These are phyloP conservation scores for Pogonognathellus flavescens DNA, from an alignment of 1,140 invertebrate genomes.

Conservation along the genomic window DNA sequence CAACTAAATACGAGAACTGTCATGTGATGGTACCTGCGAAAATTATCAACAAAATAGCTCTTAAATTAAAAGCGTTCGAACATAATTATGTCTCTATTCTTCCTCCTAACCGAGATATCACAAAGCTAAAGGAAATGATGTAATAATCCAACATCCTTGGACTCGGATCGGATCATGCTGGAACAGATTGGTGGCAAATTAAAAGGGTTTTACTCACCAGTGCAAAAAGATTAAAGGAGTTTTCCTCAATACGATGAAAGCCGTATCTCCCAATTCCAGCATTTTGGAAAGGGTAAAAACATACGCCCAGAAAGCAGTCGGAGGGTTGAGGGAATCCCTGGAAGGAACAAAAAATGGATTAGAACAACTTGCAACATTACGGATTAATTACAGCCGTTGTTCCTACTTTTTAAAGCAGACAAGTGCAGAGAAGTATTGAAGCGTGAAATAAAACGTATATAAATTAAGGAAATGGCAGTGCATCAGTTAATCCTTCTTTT, in stretches of 20 bases:
- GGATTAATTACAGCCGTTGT: not conserved
- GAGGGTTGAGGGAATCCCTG: conserved; percentile 60
- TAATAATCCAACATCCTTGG: not conserved
- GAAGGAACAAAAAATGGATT: conserved; percentile 10
- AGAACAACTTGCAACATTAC: not conserved
- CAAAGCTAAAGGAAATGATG: not conserved
- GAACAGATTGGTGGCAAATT: conserved; percentile 25
- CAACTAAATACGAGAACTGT: conserved; percentile 63
- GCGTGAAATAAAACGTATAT: no score
- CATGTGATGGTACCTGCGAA: conserved; percentile 63
- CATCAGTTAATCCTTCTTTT: no score
- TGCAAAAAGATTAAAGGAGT: conserved; percentile 64
- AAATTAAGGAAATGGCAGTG: no score
- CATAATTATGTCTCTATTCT: no score
- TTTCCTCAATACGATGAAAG: conserved; percentile 63
- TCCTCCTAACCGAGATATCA: no score
- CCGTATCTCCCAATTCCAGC: conserved; percentile 62
- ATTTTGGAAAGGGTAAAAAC: conserved; percentile 60
- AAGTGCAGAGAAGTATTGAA: no score
- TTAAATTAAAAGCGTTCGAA: no score
- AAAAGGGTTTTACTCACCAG: conserved; percentile 53
- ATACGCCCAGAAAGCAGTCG: conserved; percentile 62
- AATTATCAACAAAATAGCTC: not conserved
- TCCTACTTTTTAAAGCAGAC: not conserved
- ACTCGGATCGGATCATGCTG: no score